Conservation (phyloP, 2,797 vertebrate species). For the Syngnathus rostellatus region DNA sequence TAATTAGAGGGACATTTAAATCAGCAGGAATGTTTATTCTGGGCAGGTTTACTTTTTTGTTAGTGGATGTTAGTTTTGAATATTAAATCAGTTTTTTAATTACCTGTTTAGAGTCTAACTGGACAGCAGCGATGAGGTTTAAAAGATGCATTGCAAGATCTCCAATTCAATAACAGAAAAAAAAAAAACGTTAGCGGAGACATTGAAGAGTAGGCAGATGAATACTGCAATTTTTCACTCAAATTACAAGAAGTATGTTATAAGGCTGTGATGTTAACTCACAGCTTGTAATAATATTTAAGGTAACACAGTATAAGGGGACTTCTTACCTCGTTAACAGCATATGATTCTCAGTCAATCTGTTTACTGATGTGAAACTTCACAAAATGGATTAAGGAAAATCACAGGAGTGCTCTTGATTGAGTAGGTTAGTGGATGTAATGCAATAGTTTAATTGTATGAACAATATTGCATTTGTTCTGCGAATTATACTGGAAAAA, state of each 20-base stretch:
- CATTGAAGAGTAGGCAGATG: constrained; percentile 78
- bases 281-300: background rate
- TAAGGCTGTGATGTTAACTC: background rate
- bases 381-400: constrained; percentile 81
- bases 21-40: constrained; percentile 81
- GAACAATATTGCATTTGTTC: background rate
- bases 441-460: constrained; percentile 50
- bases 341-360: constrained; percentile 93
- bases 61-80: constrained; percentile 95
- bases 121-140: constrained; percentile 87
- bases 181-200: constrained; percentile 72
- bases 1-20: constrained; percentile 89
- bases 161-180: constrained; percentile 78
- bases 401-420: constrained; percentile 66
- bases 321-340: constrained; percentile 98
- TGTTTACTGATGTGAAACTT: constrained; percentile 95
- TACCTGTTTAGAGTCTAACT: constrained; percentile 99
- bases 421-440: constrained; percentile 81
- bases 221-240: constrained; percentile 75
- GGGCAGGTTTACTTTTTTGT: constrained; percentile 99
- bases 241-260: constrained; percentile 49
- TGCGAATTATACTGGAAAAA: constrained; percentile 79
- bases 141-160: constrained; percentile 80
- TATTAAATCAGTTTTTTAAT: constrained; percentile 90
- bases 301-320: constrained; percentile 68